Evolutionary conservation across 2,888 invertebrate genomes (phyloP).

Genomic region (Epinotia ramella): DNA sequence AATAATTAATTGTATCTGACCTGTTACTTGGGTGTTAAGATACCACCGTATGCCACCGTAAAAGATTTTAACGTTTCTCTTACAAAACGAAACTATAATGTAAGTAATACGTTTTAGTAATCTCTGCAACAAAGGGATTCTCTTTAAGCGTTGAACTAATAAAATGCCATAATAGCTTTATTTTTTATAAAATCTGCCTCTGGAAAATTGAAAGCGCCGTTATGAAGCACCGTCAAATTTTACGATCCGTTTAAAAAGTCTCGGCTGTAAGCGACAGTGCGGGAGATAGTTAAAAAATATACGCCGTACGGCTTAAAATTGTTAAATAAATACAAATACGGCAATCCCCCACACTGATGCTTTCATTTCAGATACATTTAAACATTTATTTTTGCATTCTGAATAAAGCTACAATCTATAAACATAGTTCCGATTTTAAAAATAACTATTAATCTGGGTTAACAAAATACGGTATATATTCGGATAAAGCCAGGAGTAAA

Average conservation of each 20-base stretch:
- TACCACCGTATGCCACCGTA: no score
- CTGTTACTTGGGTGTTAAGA: no score
- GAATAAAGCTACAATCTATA: no score
- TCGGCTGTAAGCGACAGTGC: constrained; percentile 39
- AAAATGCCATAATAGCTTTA: constrained; percentile 40
- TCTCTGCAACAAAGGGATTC: constrained; percentile 27
- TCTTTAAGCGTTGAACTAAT: constrained; percentile 28
- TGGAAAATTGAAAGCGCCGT: constrained; percentile 42
- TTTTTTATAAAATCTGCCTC: constrained; percentile 43
- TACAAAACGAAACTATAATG: constrained; percentile 10
- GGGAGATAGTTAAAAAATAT: constrained; percentile 41
- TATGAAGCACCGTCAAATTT: constrained; percentile 40
- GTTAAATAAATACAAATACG: background rate
- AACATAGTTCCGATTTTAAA: no score
- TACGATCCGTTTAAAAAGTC: constrained; percentile 43
- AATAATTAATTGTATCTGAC: no score
- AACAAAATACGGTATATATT: no score
- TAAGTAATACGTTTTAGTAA: constrained; percentile 23
- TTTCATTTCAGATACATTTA: background rate
- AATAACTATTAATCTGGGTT: no score
- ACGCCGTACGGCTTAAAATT: background rate
- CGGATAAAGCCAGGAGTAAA: no score
- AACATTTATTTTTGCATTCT: background rate
- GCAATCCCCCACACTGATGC: background rate
- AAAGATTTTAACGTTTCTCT: no score